These are phyloP conservation scores for Candidula unifasciata DNA, from an alignment of 2,888 invertebrate species.

Conservation along the genomic window DNA sequence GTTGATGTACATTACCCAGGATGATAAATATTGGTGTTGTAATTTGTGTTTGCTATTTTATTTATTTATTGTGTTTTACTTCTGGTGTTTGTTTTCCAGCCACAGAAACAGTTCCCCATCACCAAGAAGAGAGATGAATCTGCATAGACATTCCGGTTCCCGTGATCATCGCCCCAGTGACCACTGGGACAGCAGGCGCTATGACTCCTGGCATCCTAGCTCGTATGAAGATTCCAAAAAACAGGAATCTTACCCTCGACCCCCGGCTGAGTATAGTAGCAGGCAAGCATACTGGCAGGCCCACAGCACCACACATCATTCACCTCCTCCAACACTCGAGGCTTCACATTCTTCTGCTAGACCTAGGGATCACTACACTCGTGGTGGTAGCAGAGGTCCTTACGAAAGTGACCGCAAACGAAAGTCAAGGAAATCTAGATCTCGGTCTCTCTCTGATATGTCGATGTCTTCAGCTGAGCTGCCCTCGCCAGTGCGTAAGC, in stretches of 20 bases:
- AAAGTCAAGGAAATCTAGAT: constrained; percentile 27
- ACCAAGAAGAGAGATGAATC: background rate
- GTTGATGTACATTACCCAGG: too few relatives aligned
- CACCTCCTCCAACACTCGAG: background rate
- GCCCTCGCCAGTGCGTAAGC: constrained; percentile 2
- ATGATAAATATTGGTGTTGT: background rate
- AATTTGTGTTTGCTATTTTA: background rate
- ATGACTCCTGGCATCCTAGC: constrained; percentile 10
- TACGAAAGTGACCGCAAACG: constrained; percentile 3
- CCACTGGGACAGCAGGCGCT: background rate
- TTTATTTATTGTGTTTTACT: background rate
- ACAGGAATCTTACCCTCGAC: constrained; percentile 27
- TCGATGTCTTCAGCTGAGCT: background rate
- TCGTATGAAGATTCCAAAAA: constrained; percentile 32
- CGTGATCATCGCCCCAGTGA: background rate
- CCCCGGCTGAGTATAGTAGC: background rate
- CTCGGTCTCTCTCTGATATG: constrained; percentile 45
- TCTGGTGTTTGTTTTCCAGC: background rate
- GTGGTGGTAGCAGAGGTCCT: constrained; percentile 4
- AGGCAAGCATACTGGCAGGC: constrained; percentile 6
- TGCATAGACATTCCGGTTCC: constrained; percentile 1
- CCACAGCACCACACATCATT: background rate
- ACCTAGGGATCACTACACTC: constrained; percentile 6
- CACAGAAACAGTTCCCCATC: constrained; percentile 25
- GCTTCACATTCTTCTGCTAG: background rate